These are phyloP conservation scores for Brachyalestes nurse DNA, from an alignment of 2,797 vertebrate species.

Conservation along the genomic window DNA sequence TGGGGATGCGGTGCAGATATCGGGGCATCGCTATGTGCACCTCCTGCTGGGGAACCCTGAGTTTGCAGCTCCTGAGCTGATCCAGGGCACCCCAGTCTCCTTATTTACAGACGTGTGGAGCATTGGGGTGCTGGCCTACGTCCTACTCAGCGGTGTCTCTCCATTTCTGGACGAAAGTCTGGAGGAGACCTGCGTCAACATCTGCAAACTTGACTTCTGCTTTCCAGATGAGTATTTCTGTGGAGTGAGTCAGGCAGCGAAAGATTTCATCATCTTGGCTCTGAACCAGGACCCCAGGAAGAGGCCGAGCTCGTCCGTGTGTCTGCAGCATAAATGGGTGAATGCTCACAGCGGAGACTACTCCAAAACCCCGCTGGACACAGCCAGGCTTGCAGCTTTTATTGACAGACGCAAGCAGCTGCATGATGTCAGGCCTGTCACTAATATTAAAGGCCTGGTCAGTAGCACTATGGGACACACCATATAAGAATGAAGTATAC, in stretches of 20 bases:
- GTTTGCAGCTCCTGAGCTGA: constrained; percentile 95
- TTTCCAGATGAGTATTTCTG: constrained; percentile 94
- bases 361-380: constrained; percentile 93
- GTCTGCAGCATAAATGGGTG: constrained; percentile 95
- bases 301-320: constrained; percentile 87
- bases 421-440: constrained; percentile 88
- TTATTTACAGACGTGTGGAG: constrained; percentile 95
- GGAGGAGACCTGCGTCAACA: constrained; percentile 97
- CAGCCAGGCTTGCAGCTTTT: constrained; percentile 88
- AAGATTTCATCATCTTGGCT: constrained; percentile 88
- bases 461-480: constrained; percentile 83
- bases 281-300: constrained; percentile 92
- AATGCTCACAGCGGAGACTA: constrained; percentile 88
- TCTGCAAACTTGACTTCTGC: constrained; percentile 95
- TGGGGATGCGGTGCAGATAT: constrained; percentile 93
- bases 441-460: constrained; percentile 91
- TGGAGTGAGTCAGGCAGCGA: constrained; percentile 88
- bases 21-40: constrained; percentile 91
- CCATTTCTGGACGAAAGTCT: constrained; percentile 96
- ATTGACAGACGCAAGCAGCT: constrained; percentile 93
- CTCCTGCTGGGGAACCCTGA: constrained; percentile 95
- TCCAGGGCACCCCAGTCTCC: constrained; percentile 91
- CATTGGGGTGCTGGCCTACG: constrained; percentile 90
- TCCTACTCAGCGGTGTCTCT: constrained; percentile 95
- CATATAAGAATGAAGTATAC: constrained; percentile 63